These are phyloP conservation scores for Mallotus villosus DNA, from an alignment of 2,797 vertebrate species.

Conservation along the genomic window DNA sequence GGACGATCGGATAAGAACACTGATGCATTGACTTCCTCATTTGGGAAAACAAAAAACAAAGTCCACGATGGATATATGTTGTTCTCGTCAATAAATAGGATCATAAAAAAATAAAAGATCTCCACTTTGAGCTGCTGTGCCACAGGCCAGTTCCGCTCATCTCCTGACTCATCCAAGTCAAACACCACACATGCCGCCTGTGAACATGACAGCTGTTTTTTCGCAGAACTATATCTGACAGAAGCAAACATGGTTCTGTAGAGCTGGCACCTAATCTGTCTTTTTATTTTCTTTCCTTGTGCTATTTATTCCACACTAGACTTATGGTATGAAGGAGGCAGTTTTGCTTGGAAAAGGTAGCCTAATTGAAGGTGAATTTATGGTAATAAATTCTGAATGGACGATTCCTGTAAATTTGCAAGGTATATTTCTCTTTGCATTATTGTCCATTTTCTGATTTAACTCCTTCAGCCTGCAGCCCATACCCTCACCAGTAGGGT, in stretches of 20 bases:
- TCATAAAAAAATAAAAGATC: too few relatives aligned
- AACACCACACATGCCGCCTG: not conserved
- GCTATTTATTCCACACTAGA: not conserved
- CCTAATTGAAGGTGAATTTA: too few relatives aligned
- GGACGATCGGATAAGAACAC: too few relatives aligned
- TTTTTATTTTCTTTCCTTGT: not conserved
- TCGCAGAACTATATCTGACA: not conserved
- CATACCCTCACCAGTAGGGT: constrained; percentile 1
- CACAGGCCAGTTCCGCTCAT: not conserved
- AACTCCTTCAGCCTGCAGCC: not conserved
- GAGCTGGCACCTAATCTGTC: not conserved
- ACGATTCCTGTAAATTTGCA: too few relatives aligned
- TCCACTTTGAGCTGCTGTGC: not conserved
- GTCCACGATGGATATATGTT: not conserved
- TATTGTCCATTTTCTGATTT: not conserved
- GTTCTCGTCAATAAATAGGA: not conserved
- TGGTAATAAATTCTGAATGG: too few relatives aligned
- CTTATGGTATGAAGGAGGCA: not conserved
- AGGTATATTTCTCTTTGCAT: not conserved
- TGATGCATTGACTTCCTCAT: too few relatives aligned
- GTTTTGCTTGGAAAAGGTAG: not conserved
- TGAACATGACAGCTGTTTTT: not conserved
- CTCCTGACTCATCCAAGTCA: not conserved
- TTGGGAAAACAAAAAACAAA: not conserved
- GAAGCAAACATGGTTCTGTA: not conserved